Percentiles rank a stretch among this genome's conserved stretches.
Conservation (phyloP, 2,888 invertebrate genomes). For the Chaetoderma sp. region DNA sequence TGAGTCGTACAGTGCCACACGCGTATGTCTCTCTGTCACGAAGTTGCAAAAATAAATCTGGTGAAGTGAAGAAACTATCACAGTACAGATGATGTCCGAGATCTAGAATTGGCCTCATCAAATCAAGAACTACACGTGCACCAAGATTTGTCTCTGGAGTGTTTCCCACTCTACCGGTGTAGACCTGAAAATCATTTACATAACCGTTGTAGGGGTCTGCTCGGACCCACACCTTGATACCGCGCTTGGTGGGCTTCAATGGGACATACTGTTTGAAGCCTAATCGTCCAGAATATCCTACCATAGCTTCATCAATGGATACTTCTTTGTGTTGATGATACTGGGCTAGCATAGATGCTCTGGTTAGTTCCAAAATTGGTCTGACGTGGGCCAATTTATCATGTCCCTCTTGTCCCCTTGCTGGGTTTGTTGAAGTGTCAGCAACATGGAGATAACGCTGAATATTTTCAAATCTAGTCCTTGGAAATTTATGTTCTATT, state of each 20-base stretch:
- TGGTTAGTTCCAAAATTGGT: not conserved
- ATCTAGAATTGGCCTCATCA: not conserved
- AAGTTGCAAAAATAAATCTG: not conserved
- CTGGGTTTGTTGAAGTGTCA: not conserved
- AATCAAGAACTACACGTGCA: constrained; percentile 3
- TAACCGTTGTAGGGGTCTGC: too few relatives aligned
- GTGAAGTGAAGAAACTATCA: constrained; percentile 7
- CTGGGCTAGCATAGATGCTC: not conserved
- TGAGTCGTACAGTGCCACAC: not conserved
- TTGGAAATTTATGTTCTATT: not conserved
- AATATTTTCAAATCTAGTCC: not conserved
- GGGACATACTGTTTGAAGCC: not conserved
- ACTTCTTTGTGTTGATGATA: not conserved
- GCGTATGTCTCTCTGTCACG: too few relatives aligned
- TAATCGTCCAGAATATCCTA: not conserved
- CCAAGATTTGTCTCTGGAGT: not conserved
- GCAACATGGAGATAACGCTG: not conserved
- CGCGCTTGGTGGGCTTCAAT: constrained; percentile 1
- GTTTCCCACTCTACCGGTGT: not conserved
- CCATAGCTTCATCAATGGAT: constrained; percentile 1
- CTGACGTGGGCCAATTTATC: constrained; percentile 1
- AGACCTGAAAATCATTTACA: not conserved
- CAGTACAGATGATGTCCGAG: constrained; percentile 2
- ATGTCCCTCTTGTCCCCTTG: not conserved
- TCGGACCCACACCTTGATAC: constrained; percentile 10